Evolutionary conservation across 2,888 invertebrate genomes (phyloP), one percentile per base, ranked within the genome.

Genomic region (Dynastes hyllus): DNA sequence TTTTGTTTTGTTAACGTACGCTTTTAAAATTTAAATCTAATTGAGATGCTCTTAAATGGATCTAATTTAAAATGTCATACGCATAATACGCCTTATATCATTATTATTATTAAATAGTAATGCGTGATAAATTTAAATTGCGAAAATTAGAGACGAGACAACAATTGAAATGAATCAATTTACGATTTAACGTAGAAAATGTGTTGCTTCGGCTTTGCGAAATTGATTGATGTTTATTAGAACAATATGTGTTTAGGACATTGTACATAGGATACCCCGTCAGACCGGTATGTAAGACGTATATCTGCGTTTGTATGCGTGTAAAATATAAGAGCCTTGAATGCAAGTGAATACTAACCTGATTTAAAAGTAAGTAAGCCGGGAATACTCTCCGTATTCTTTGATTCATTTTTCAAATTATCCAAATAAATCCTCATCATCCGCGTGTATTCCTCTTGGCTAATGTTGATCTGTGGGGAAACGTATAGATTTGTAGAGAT

Each of bases 391-490:
- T 71, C 58, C 76, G 83, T 81, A 80, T 86, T 83, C 77, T 86
- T 83, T 78, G 81, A 85, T 22, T 88, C 87, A 81, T 87, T 85
- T 63, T 86, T 88, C 16, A 90, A 86, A 53, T 89, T 88, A 65
- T 87, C 85, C 84, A 93, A 89, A 88, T 93, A 93, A 87, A 91
- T 90, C 82, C 88, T 88, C 89, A 93, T 92, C 88, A 92, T 93
- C 82, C 90, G 90, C 78, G 90, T 90, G 87, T 93, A 93, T 86
- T 93, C 93, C 81, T 90, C 87, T 87, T 92, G 92, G 84, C 93
- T 93, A 83, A 93, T 91, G 88, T 93, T 93, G 84, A 92, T 92
- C 93, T 93, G 90, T 61, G 88, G 89, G 84, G 80, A 84, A 83
- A 85, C 32, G 37, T 69, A 63, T 2, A 45, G 45, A 45, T 45